A percentile compares a stretch with the other conserved stretches of the same genome.
phyloP scores from a whole-genome alignment of 2,888 invertebrate species.

The Cerastis leucographa region DNA sequence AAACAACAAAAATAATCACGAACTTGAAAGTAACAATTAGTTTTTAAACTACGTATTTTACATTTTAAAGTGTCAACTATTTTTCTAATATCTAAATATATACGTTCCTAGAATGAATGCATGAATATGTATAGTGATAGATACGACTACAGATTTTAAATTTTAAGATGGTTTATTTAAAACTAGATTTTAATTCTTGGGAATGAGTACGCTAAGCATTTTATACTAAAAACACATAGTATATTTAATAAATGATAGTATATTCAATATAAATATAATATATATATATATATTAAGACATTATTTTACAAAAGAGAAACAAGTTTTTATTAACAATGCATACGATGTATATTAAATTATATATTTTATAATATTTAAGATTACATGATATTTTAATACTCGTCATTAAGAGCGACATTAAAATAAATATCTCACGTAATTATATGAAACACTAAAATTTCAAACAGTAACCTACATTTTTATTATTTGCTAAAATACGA shows the following conservation, averaged over 20 bases:
- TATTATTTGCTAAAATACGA: neutral
- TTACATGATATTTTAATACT: slow-evolving; percentile 40
- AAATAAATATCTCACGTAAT: neutral
- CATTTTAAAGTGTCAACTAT: slow-evolving; percentile 63
- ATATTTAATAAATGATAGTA: neutral
- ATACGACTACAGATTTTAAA: slow-evolving; percentile 34
- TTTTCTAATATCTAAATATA: slow-evolving; percentile 60
- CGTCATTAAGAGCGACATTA: slow-evolving; percentile 15
- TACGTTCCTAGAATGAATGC: slow-evolving; percentile 42
- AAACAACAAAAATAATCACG: slow-evolving; percentile 63
- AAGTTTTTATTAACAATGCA: slow-evolving; percentile 1
- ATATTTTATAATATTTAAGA: neutral
- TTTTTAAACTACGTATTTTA: slow-evolving; percentile 67
- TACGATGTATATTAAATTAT: slow-evolving; percentile 1
- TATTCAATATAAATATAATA: neutral
- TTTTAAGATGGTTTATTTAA: slow-evolving; percentile 36
- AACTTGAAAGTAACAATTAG: slow-evolving; percentile 69
- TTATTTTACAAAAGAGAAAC: slow-evolving; percentile 27
- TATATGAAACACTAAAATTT: slow-evolving; percentile 9
- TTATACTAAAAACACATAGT: slow-evolving; percentile 10
- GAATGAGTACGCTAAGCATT: slow-evolving; percentile 40
- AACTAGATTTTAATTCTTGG: slow-evolving; percentile 34
- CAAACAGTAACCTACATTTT: slow-evolving; percentile 9
- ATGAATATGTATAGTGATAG: slow-evolving; percentile 71
- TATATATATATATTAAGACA: neutral